A percentile compares a stretch with the other conserved stretches of the same genome.
phyloP scores from a whole-genome alignment of 2,113 vertebrate genomes.

The Tauraco erythrolophus region DNA sequence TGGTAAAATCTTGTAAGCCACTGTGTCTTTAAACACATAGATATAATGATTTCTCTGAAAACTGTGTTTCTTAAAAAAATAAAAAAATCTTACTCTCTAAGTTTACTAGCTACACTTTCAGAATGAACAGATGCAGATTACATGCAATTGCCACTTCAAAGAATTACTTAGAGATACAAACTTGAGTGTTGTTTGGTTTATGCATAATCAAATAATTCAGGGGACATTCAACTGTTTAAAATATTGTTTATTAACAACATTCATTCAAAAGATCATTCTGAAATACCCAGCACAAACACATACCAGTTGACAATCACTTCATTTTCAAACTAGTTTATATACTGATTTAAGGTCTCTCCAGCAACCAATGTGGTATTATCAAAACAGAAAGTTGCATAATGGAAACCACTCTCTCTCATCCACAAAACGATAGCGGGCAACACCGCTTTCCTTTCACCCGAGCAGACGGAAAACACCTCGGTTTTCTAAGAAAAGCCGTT shows the following conservation, averaged over 20 bases:
- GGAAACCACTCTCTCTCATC: neutral
- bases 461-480: neutral
- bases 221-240: neutral
- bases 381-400: neutral
- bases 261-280: neutral
- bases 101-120: neutral
- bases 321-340: neutral
- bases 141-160: neutral
- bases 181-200: slow-evolving; percentile 27
- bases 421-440: neutral
- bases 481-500: neutral
- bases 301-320: neutral
- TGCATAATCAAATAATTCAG: neutral
- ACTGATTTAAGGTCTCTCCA: neutral
- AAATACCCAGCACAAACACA: neutral
- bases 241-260: slow-evolving; percentile 33
- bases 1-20: neutral
- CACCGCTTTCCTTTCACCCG: neutral
- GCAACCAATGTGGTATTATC: neutral
- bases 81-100: neutral
- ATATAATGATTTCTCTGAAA: neutral
- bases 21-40: neutral
- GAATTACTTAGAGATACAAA: neutral
- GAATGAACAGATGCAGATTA: neutral
- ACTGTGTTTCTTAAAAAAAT: neutral